Evolutionary conservation across 2,888 invertebrate genomes (phyloP), one percentile per base, ranked within the genome.

Genomic region (Cephus runcator): DNA sequence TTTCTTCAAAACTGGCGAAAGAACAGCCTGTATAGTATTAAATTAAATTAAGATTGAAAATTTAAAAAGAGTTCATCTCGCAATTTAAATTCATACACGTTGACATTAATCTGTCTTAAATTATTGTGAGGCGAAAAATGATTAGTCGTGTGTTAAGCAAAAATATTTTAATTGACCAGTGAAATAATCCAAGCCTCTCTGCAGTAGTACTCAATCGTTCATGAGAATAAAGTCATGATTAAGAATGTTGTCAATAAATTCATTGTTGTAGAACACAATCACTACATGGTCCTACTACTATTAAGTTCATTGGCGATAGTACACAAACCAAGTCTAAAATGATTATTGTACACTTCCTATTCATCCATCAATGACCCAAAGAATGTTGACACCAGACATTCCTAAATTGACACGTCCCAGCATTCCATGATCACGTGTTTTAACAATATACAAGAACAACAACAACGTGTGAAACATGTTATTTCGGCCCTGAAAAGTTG

Each of bases 391-490:
- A 77, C 97, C 97, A 76, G 96, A 95, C 90, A 94, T 93, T 73
- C 96, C 96, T 75, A 97, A 92, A 91, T 96, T 95, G 74, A 96
- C 95, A 87, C 95, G 94, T 89, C 96, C 96, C 71, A 97, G 92
- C 93, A 96, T 94, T 31, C 96, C 96, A 83, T 95, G 94, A 85
- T 96, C 95, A 84, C 95, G 94, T 82, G 93, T 93, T 85, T 95
- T 96, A 82, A 97, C 95, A 86, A 95, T 94, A 88, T 96, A 94
- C 69, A 98, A 90, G 90, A 98, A 96, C 87, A 98, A 94, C 86
- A 98, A 93, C 81, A 98, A 93, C 76, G 97, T 95, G 91, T 97
- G 97, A 90, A 98, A 96, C 87, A 98, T 92, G 92, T 98, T 98
- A 92, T 97, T 97, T 87, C 97, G 94, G 76, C 98, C 97, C 94